Conservation (phyloP, 2,797 vertebrate genomes). For the Propithecus perrieri region DNA sequence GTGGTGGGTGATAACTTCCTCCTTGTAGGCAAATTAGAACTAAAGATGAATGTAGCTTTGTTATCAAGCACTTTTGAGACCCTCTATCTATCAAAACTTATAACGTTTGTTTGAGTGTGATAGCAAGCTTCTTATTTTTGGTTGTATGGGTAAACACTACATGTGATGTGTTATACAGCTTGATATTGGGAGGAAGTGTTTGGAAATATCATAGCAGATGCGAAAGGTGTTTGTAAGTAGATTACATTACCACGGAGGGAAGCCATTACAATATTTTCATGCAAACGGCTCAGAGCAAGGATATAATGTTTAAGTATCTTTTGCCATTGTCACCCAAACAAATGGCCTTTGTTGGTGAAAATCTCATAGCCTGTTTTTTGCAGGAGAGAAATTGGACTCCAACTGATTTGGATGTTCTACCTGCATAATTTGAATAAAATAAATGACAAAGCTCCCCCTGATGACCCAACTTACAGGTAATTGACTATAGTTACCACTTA, state of each 20-base stretch:
- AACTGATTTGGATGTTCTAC: constrained; percentile 26
- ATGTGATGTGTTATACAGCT: neutral
- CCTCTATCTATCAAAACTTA: neutral
- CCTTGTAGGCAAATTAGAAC: neutral
- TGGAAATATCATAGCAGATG: constrained; percentile 44
- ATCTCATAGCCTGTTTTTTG: neutral
- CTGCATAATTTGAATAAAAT: constrained; percentile 29
- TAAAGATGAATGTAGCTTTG: neutral
- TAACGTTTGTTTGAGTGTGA: neutral
- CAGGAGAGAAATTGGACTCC: neutral
- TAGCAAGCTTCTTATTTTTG: neutral
- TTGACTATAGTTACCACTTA: neutral
- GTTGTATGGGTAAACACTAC: neutral
- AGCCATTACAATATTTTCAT: neutral
- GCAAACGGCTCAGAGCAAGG: neutral
- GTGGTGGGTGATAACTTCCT: neutral
- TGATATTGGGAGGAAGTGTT: neutral
- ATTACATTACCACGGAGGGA: neutral
- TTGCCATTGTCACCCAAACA: neutral
- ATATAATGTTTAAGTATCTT: neutral
- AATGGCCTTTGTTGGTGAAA: neutral
- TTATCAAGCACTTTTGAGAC: neutral
- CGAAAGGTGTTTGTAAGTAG: constrained; percentile 5
- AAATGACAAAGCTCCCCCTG: neutral
- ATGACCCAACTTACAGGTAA: neutral